Evolutionary conservation across 2,797 vertebrate species (phyloP).

Genomic region (Staurois parvus): DNA sequence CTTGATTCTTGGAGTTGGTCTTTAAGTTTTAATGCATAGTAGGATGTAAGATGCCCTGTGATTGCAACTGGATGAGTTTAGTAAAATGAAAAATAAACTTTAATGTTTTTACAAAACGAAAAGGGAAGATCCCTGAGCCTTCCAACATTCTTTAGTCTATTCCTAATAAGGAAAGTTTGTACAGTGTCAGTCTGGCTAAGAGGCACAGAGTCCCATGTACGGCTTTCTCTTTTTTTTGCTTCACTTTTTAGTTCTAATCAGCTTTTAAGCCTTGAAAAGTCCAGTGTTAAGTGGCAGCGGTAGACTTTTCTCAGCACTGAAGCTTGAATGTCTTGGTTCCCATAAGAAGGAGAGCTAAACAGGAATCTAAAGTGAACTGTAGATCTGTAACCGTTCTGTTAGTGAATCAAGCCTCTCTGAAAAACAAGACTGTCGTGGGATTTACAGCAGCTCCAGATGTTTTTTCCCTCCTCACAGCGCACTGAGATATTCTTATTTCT

Average conservation of each 20-base stretch:
- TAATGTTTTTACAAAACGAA: slow-evolving; percentile 61
- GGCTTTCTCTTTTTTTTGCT: slow-evolving; percentile 55
- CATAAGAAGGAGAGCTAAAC: slow-evolving; percentile 46
- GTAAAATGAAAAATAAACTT: slow-evolving; percentile 50
- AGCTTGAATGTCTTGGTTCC: slow-evolving; percentile 19
- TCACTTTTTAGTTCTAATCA: neutral
- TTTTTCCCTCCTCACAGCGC: slow-evolving; percentile 59
- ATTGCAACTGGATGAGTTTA: slow-evolving; percentile 5
- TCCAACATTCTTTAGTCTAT: slow-evolving; percentile 67
- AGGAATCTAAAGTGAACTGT: slow-evolving; percentile 51
- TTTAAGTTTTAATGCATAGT: neutral
- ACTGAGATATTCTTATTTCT: slow-evolving; percentile 24
- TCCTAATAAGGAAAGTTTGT: slow-evolving; percentile 69
- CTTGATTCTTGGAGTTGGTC: too few species aligned
- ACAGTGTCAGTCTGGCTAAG: slow-evolving; percentile 66
- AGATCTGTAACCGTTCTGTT: slow-evolving; percentile 60
- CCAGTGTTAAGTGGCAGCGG: neutral
- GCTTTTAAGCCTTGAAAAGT: neutral
- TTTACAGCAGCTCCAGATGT: slow-evolving; percentile 63
- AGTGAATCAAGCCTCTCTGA: slow-evolving; percentile 61
- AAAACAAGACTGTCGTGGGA: slow-evolving; percentile 68
- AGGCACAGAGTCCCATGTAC: slow-evolving; percentile 61
- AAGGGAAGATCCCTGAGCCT: slow-evolving; percentile 60
- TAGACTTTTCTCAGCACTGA: slow-evolving; percentile 41
- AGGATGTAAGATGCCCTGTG: neutral